These are phyloP conservation scores for Gallinago jamesoni DNA, from an alignment of 2,113 vertebrate genomes.

Conservation along the genomic window DNA sequence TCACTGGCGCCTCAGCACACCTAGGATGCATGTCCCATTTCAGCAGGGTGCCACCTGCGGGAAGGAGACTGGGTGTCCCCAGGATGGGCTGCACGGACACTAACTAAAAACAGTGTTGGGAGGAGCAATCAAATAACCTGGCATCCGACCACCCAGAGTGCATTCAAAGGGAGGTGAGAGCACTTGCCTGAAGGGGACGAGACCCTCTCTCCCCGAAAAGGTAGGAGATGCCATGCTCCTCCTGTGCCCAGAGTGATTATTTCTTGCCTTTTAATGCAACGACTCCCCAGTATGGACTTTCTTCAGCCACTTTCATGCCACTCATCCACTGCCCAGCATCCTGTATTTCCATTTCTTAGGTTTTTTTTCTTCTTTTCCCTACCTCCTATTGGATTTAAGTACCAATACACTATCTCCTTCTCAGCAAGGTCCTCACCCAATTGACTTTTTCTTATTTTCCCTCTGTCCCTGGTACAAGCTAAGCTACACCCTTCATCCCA, in stretches of 20 bases:
- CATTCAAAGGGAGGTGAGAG: neutral
- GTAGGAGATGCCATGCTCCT: neutral
- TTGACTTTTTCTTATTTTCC: neutral
- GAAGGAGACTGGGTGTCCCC: neutral
- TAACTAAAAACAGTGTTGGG: neutral
- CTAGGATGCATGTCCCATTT: neutral
- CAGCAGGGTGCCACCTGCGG: neutral
- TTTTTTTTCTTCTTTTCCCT: neutral
- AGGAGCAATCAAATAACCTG: neutral
- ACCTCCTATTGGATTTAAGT: neutral
- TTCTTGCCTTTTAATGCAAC: neutral
- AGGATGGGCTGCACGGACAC: neutral
- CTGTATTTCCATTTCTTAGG: neutral
- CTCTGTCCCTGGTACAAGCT: neutral
- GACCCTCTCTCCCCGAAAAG: fast-evolving
- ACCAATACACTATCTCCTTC: neutral
- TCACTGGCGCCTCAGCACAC: neutral
- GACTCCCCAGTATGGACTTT: neutral
- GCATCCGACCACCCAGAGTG: fast-evolving
- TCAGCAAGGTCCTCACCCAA: neutral
- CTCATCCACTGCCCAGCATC: neutral
- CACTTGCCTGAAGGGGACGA: neutral
- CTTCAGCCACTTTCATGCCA: neutral
- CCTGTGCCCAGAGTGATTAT: neutral
- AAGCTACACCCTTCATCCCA: neutral